Base-by-base conservation (phyloP, 2,888 invertebrate species). In the Colletes collaris region DNA sequence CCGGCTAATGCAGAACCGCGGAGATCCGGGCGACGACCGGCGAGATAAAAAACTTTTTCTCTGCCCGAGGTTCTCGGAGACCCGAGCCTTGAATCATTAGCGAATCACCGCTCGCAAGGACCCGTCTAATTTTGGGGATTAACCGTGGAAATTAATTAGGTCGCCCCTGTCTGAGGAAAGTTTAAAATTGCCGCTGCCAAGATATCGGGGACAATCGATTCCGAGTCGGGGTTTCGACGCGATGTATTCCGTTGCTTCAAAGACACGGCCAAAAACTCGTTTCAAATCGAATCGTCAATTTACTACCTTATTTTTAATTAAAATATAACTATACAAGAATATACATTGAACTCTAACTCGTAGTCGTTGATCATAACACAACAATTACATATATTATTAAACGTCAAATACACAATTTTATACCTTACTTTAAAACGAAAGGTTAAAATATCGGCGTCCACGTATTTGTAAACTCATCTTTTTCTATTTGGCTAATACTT, bases 71-170 rank as follows among this genome's bases (percentile, higher is more conserved):
- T 10, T 46, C 10, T 16, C 44, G 52, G 52, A 4, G 27, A 40
- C 49, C 27, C 7, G 49, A 16, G 59, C 62, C 74, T 79, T 84
- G 84, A 86, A 86, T 86, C 86, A 86, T 86, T 86, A 86, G 86
- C 82, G 86, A 86, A 86, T 86, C 85, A 77, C 76, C 76, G 83
- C 66, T 19, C 60, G 63, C 63, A 70, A 60, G 71, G 64, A 60
- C 55, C 66, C 68, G 81, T 76, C 69, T 78, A 74, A 83, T 85
- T 85, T 83, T 71, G 76, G 58, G 78, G 76, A 84, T 81, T 80
- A 85, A 76, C 81, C 78, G 79, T 73, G 78, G 62, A 80, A 78
- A 80, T 74, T 74, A 79, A 79, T 79, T 81, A 63, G 65, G 44
- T 66, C 73, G 44, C 37, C 46, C 8, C 52, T 4, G 53, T n/a